A percentile compares a stretch with the other conserved stretches of the same genome.
Evolutionary conservation across 2,888 invertebrate species (phyloP).

Genomic region (Agrenia bidenticulata): DNA sequence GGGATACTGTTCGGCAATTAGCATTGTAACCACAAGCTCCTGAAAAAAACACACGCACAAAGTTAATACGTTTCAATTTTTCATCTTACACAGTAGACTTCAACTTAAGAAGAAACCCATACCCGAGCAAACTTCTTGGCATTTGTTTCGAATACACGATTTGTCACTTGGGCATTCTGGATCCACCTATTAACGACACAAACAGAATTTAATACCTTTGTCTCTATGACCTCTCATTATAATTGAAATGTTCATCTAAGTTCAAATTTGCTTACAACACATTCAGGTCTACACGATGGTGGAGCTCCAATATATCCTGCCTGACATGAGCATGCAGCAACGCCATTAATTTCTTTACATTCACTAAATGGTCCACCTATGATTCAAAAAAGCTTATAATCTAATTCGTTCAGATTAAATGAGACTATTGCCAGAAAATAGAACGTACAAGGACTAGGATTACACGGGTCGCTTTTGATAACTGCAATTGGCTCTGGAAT

Average conservation of each 20-base stretch:
- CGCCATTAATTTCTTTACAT: slow-evolving; percentile 41
- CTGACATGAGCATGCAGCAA: slow-evolving; percentile 48
- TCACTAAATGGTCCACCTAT: slow-evolving; percentile 28
- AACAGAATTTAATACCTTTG: too few relatives aligned
- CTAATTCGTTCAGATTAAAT: too few relatives aligned
- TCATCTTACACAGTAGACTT: too few relatives aligned
- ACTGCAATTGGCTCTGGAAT: not conserved
- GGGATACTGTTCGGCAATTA: slow-evolving; percentile 53
- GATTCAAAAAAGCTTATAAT: too few relatives aligned
- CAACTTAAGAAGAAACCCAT: too few relatives aligned
- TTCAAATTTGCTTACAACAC: slow-evolving; percentile 31
- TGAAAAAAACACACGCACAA: too few relatives aligned
- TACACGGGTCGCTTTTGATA: slow-evolving; percentile 35
- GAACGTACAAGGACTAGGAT: slow-evolving; percentile 44
- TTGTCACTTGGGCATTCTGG: slow-evolving; percentile 42
- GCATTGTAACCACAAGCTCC: slow-evolving; percentile 70
- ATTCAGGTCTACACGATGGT: slow-evolving; percentile 44
- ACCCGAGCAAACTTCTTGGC: slow-evolving; percentile 75
- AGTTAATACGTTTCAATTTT: too few relatives aligned
- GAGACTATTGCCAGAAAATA: too few relatives aligned
- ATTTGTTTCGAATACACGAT: slow-evolving; percentile 66
- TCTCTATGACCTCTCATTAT: too few relatives aligned
- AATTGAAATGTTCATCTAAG: too few relatives aligned
- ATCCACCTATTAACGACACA: too few relatives aligned
- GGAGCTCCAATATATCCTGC: slow-evolving; percentile 40